A percentile compares a stretch with the other conserved stretches of the same genome.
Conservation (phyloP, 2,113 vertebrate genomes). For the Glareola pratincola region DNA sequence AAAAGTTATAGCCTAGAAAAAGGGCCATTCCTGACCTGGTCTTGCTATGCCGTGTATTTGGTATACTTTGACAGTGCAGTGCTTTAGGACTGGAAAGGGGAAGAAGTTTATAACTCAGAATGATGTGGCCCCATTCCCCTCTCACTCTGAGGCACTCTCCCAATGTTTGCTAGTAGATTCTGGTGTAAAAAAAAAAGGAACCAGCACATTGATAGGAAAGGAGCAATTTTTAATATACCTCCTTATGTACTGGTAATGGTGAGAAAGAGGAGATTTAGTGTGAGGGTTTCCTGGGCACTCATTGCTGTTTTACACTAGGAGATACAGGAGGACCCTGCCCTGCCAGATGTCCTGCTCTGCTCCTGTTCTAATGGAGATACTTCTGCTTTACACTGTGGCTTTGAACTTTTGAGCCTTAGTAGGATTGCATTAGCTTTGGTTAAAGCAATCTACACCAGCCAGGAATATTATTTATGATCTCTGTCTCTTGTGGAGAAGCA, state of each 20-base stretch:
- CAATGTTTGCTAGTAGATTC: background rate
- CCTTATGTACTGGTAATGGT: background rate
- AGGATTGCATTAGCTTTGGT: background rate
- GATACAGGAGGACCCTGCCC: background rate
- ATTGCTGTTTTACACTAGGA: background rate
- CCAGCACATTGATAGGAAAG: background rate
- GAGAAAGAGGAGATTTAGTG: background rate
- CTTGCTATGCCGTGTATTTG: background rate
- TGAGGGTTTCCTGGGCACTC: background rate
- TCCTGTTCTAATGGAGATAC: background rate
- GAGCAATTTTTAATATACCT: background rate
- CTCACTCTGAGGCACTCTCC: background rate
- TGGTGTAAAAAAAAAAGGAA: background rate
- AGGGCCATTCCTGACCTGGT: background rate
- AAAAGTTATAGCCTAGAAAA: background rate
- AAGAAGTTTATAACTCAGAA: background rate
- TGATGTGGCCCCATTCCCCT: background rate
- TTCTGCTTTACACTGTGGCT: background rate
- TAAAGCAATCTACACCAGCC: background rate
- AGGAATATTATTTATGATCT: background rate
- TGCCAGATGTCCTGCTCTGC: background rate
- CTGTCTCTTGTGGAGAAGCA: background rate
- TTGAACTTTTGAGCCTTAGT: background rate
- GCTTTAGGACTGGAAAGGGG: background rate
- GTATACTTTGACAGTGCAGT: background rate